Conservation (phyloP, 2,797 vertebrate species). For the Gobio occitaniae region DNA sequence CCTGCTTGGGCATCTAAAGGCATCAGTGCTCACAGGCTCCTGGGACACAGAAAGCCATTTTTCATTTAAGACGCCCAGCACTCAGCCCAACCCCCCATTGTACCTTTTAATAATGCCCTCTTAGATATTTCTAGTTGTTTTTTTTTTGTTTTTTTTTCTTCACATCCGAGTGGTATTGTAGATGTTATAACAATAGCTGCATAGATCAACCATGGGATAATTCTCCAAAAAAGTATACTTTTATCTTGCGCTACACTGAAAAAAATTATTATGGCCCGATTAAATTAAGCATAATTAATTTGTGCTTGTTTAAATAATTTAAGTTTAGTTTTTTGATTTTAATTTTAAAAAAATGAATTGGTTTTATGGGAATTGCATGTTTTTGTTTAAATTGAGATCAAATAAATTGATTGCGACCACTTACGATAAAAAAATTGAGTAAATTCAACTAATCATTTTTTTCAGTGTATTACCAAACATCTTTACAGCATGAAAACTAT, state of each 20-base stretch:
- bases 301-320: too few relatives aligned
- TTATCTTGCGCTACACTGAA: background rate
- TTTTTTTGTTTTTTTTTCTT: background rate
- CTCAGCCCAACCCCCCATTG: slow-evolving; percentile 50
- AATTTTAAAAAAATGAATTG: too few relatives aligned
- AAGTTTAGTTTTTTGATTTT: too few relatives aligned
- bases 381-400: too few relatives aligned
- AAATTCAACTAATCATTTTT: too few relatives aligned
- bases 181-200: background rate
- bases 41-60: slow-evolving; percentile 51
- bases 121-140: slow-evolving; percentile 19
- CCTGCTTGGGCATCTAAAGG: slow-evolving; percentile 41
- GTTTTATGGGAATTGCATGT: too few relatives aligned
- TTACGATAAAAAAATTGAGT: too few relatives aligned
- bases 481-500: background rate
- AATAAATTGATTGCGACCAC: too few relatives aligned
- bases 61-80: slow-evolving; percentile 57
- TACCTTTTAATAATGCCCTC: slow-evolving; percentile 51
- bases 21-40: slow-evolving; percentile 38
- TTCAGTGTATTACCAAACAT: background rate
- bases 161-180: background rate
- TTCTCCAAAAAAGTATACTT: background rate
- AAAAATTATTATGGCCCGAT: too few relatives aligned
- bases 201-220: background rate
- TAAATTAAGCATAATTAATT: too few relatives aligned